Conservation (phyloP, 2,113 vertebrate genomes). For the Micromys minutus region DNA sequence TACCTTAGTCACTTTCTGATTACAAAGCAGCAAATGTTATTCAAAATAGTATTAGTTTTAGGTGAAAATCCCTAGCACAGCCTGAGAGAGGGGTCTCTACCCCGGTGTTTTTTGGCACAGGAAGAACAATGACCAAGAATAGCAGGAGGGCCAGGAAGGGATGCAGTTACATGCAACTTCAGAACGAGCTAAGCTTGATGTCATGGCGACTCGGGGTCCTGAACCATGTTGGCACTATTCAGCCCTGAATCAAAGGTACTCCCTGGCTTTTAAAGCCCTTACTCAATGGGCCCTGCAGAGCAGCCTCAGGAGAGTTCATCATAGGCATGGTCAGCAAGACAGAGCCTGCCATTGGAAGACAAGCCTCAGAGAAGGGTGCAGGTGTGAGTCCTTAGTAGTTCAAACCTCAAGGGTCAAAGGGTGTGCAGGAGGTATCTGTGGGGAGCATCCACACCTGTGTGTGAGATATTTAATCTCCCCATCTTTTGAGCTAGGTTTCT, state of each 20-base stretch:
- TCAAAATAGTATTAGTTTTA: not conserved
- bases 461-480: not conserved
- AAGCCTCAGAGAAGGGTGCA: not conserved
- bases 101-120: too few relatives aligned
- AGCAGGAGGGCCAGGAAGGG: not conserved
- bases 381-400: not conserved
- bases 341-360: not conserved
- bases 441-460: too few relatives aligned
- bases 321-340: not conserved
- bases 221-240: not conserved
- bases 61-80: not conserved
- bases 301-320: fast-evolving
- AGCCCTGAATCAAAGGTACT: not conserved
- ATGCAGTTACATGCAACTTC: not conserved
- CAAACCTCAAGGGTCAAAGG: not conserved
- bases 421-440: not conserved
- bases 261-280: not conserved
- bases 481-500: not conserved
- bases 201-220: not conserved
- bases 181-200: not conserved
- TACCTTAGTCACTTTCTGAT: not conserved
- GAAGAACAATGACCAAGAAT: not conserved
- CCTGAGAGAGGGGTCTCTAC: not conserved
- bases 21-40: not conserved
- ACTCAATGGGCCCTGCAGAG: not conserved